phyloP scores from a whole-genome alignment of 2,888 invertebrate species.

The Trichopria drosophilae region DNA sequence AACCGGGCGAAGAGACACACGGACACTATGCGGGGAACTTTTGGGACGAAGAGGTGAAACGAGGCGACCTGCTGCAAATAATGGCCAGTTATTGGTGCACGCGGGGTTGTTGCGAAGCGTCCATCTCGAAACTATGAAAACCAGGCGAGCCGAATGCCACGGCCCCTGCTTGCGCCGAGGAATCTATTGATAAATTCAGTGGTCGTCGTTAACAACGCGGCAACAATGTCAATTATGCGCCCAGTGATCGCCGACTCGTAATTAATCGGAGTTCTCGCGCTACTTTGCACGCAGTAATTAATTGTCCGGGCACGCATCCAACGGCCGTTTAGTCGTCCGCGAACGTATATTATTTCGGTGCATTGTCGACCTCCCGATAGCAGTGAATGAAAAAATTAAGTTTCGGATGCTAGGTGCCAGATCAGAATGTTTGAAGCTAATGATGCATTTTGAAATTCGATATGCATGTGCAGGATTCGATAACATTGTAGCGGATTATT shows the following conservation, averaged over 20 bases:
- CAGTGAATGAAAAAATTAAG: no score
- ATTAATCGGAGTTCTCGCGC: constrained; percentile 43
- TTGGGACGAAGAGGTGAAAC: constrained; percentile 7
- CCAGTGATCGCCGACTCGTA: constrained; percentile 41
- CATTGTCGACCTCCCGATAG: no score
- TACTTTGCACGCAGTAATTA: constrained; percentile 43
- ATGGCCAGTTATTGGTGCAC: constrained; percentile 17
- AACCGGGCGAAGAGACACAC: no score
- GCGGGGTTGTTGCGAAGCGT: constrained; percentile 29
- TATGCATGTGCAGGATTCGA: no score
- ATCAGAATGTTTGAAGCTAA: no score
- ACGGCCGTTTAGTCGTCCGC: no score
- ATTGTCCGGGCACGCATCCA: constrained; percentile 37
- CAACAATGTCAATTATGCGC: constrained; percentile 56
- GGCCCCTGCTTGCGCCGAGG: constrained; percentile 31
- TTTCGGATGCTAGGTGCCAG: no score
- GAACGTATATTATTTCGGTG: no score
- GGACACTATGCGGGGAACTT: no score
- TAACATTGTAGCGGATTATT: no score
- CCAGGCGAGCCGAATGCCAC: constrained; percentile 34
- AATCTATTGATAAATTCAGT: constrained; percentile 54
- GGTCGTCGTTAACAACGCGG: constrained; percentile 50
- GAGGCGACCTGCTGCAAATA: constrained; percentile 10
- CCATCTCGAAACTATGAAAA: constrained; percentile 38
- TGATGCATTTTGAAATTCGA: no score